A percentile compares a stretch with the other conserved stretches of the same genome.
Evolutionary conservation across 2,888 invertebrate species (phyloP).

Genomic region (Melolontha melolontha): DNA sequence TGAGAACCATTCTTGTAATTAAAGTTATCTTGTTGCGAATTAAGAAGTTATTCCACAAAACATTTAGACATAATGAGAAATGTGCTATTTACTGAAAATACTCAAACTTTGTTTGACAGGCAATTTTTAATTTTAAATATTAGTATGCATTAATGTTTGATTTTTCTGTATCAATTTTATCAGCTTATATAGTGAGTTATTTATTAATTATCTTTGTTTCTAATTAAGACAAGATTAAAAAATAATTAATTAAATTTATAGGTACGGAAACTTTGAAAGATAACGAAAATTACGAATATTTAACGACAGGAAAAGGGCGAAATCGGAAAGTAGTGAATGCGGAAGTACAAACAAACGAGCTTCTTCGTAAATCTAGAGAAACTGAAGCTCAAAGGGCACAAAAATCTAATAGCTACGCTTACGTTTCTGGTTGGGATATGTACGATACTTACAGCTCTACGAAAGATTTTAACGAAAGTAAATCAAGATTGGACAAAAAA

Average conservation of each 20-base stretch:
- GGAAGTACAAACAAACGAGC: slow-evolving; percentile 77
- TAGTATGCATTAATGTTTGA: no score
- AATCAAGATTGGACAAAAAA: slow-evolving; percentile 54
- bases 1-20: no score
- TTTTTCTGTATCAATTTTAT: no score
- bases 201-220: no score
- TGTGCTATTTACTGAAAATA: no score
- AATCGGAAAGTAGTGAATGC: slow-evolving; percentile 75
- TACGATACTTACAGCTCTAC: slow-evolving; percentile 73
- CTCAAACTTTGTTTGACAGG: no score
- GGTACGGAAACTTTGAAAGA: slow-evolving; percentile 70
- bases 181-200: no score
- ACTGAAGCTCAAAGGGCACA: slow-evolving; percentile 71
- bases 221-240: no score
- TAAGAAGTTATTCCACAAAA: no score
- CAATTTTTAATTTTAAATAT: no score
- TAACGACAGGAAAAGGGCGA: slow-evolving; percentile 76
- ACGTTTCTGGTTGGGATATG: slow-evolving; percentile 84
- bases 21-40: no score
- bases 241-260: slow-evolving; percentile 30
- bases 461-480: slow-evolving; percentile 58
- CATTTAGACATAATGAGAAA: no score
- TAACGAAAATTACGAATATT: slow-evolving; percentile 76
- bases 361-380: slow-evolving; percentile 73
- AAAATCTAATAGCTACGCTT: slow-evolving; percentile 71